Base-by-base conservation (phyloP, 2,113 vertebrate genomes). In the Pteropus alecto region DNA sequence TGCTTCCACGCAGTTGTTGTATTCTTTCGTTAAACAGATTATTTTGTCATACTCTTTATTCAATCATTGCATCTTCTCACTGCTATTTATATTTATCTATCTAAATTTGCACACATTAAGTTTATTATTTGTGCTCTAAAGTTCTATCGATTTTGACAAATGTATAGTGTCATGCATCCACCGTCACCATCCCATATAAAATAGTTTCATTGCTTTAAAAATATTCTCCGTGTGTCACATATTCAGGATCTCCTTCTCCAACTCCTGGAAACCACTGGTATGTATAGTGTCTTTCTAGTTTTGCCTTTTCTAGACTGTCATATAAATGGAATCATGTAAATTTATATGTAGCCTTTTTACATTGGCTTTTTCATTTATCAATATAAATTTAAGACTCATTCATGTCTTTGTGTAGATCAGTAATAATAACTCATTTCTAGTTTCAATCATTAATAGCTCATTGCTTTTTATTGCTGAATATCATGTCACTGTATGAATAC, bases 171-270 rank as follows among this genome's bases (percentile, higher is more conserved):
- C 58, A 7, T 74, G 38, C 43, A 38, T 8, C 14, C 7, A 63
- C 8, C 2, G 48, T 15, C 33, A 33, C 0, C 26, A 1, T 63
- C 4, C 26, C 24, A 24, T 61, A 24, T 6, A 48, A 21, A 84
- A 74, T 46, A 79, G 8, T 26, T 76, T 85, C 30, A 63, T 16
- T 76, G 15, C 11, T 85, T 84, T 12, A 70, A 95, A 78, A 87
- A 51, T 51, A 51, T 78, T 1, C 0, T 19, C 18, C 35, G 5
- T 56, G 2, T 3, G 79, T 88, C 58, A 56, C 8, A 35, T n/a
- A 21, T 0, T 41, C 28, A 28, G 21, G 0, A 28, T 10, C 14
- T 18, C 10, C 2, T 41, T 58, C 9, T 3, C 13, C 2, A 5
- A 71, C 28, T 51, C 12, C 0, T 33, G 26, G 6, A 56, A 63